Base-by-base conservation (phyloP, 2,113 vertebrate species). In the Daboia siamensis region DNA sequence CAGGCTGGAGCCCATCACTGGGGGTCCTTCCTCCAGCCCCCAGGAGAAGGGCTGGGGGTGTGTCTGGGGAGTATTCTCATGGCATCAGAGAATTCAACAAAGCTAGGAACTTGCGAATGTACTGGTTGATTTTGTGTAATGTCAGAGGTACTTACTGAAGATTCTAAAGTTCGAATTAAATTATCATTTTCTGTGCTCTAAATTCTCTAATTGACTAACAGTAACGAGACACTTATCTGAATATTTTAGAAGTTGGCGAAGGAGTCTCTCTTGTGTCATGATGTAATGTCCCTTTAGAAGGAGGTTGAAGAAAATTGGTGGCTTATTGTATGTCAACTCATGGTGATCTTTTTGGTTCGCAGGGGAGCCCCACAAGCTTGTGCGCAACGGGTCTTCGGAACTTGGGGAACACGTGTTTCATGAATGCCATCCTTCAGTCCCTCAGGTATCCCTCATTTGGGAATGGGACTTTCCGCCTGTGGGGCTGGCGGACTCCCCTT, bases 361-460 rank as follows among this genome's bases (percentile, higher is more conserved):
- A 99, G 99, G 98, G 98, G 87, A 98, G 97, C 51, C 95, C 97
- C 92, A 92, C 96, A 57, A 97, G 98, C 94, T 96, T 98, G 44
- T 98, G 98, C 94, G 99, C 99, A 80, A 99, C 99, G 23, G 99
- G 99, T 91, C 98, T 99, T 51, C 98, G 99, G 88, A 99, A 99
- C 96, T 95, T 99, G 93, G 99, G 99, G 80, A 99, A 99, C 96
- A 99, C 99, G 0, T 99, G 99, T 96, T 99, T 99, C 96, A 99
- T 99, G 99, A 99, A 99, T 0, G 99, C 99, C 46, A 99, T 99
- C 93, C 99, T 99, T 86, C 99, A 99, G 97, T 99, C 99, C 0
- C 99, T 99, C 97, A 99, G 99, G 99, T 99, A 98, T 96, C 26
- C 55, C 1, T 57, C 13, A 3, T 48, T 5, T n/a, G 24, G 26